Percentiles rank a stretch among this genome's conserved stretches.
Conservation (phyloP, 1,140 invertebrate genomes). For the Ostrea edulis region DNA sequence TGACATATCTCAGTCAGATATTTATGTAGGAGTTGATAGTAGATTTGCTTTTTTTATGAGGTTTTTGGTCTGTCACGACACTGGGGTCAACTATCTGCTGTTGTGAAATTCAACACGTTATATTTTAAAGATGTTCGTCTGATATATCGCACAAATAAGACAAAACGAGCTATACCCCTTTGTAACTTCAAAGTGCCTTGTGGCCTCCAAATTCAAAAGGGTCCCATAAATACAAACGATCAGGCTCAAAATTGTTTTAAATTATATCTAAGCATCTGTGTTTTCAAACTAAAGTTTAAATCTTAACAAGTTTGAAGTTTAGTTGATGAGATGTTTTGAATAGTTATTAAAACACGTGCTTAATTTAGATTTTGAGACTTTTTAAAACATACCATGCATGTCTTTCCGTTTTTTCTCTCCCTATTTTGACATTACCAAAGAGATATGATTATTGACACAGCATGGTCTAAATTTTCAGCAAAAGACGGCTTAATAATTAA, state of each 20-base stretch:
- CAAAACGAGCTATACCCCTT: not conserved
- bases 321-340: not conserved
- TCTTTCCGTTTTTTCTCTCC: too few relatives aligned
- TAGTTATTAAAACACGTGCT: too few relatives aligned
- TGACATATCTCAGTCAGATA: not conserved
- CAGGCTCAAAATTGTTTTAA: not conserved
- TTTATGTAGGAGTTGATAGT: not conserved
- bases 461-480: too few relatives aligned
- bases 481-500: too few relatives aligned
- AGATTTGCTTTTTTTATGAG: not conserved
- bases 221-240: not conserved
- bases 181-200: not conserved
- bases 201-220: not conserved
- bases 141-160: not conserved
- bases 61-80: not conserved
- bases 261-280: not conserved
- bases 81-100: not conserved
- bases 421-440: too few relatives aligned
- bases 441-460: too few relatives aligned
- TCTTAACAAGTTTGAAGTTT: not conserved
- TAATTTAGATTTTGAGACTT: too few relatives aligned
- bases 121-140: constrained; percentile 2
- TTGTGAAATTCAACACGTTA: constrained; percentile 19
- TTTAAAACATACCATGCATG: too few relatives aligned
- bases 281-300: not conserved